Evolutionary conservation across 2,113 vertebrate species (phyloP).

Genomic region (Tetrax tetrax): DNA sequence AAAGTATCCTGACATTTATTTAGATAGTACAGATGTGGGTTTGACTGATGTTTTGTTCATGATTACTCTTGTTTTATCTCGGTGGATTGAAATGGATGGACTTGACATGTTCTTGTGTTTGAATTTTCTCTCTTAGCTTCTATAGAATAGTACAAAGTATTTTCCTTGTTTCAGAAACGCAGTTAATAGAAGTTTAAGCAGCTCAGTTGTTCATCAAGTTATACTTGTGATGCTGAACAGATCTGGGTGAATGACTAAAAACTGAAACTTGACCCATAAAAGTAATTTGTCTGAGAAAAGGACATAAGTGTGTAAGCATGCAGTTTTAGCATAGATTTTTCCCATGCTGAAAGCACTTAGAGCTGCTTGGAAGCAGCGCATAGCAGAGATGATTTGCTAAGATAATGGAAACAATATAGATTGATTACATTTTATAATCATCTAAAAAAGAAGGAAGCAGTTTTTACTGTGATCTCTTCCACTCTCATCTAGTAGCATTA

Average conservation of each 20-base stretch:
- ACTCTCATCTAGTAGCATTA: not conserved
- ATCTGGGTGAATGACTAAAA: not conserved
- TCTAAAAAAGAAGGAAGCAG: not conserved
- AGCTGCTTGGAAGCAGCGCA: not conserved
- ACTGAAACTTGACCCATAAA: not conserved
- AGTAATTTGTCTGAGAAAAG: not conserved
- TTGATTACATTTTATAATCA: not conserved
- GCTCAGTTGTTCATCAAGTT: not conserved
- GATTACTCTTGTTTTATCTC: not conserved
- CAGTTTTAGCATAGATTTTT: not conserved
- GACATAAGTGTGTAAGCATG: not conserved
- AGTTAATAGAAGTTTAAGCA: not conserved
- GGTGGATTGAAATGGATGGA: not conserved
- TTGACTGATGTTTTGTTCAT: not conserved
- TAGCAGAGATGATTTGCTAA: not conserved
- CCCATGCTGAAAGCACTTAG: not conserved
- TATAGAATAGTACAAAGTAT: not conserved
- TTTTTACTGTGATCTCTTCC: not conserved
- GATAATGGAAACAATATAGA: not conserved
- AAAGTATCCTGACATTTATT: not conserved
- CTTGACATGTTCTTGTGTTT: not conserved
- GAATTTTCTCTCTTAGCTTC: not conserved
- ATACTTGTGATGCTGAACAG: not conserved
- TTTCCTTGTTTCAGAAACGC: not conserved
- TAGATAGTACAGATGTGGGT: not conserved